Evolutionary conservation across 92 coral and sea anemone species (phyloP).

Genomic region (Meandrina meandrites): DNA sequence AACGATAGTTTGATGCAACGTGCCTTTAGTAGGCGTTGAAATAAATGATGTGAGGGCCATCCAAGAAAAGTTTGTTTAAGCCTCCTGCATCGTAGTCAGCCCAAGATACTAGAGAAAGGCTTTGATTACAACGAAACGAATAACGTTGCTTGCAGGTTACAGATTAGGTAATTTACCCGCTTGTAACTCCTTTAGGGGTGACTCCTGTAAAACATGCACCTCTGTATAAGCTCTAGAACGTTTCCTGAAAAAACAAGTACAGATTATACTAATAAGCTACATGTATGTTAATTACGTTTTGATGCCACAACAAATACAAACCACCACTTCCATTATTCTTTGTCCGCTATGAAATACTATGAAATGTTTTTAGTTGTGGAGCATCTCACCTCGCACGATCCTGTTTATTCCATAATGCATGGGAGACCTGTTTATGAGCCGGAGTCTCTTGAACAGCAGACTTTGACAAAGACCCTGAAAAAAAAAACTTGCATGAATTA

Average conservation of each 20-base stretch:
- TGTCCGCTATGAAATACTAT: too few species aligned
- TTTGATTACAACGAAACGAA: neutral
- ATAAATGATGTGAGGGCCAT: neutral
- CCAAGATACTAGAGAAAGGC: neutral
- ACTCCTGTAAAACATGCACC: slow-evolving; percentile 82
- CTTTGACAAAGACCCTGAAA: slow-evolving; percentile 32
- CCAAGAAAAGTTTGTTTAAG: neutral
- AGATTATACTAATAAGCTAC: too few species aligned
- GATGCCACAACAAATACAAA: too few species aligned
- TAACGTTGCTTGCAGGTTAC: neutral
- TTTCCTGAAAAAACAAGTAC: slow-evolving; percentile 52
- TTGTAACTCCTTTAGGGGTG: slow-evolving; percentile 77
- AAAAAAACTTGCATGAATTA: neutral
- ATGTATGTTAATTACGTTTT: too few species aligned
- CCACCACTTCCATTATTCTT: neutral
- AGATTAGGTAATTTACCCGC: slow-evolving; percentile 45
- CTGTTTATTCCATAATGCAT: slow-evolving; percentile 83
- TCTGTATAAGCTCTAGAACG: slow-evolving; percentile 83
- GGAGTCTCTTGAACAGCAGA: slow-evolving; percentile 91
- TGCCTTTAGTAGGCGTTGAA: neutral
- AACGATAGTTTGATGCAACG: neutral
- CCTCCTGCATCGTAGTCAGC: neutral
- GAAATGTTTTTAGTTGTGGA: too few species aligned
- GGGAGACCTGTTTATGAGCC: slow-evolving; percentile 80
- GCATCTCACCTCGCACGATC: slow-evolving; percentile 81